Percentiles rank a stretch among this genome's conserved stretches.
These are phyloP conservation scores for Chlorocebus sabaeus DNA, from an alignment of 2,113 vertebrate species.

Conservation along the genomic window DNA sequence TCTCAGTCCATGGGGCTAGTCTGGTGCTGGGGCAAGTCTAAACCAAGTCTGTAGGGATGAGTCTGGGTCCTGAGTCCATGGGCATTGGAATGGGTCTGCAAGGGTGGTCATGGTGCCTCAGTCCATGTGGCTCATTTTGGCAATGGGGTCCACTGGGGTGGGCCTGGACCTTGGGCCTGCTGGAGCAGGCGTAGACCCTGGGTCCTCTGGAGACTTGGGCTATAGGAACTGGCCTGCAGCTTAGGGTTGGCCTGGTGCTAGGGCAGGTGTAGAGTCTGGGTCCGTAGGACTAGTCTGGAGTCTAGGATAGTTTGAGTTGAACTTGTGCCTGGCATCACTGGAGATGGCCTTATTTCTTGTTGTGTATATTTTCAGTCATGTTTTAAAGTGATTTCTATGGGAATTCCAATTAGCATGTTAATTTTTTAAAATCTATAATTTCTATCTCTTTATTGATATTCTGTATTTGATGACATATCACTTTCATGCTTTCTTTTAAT, in stretches of 20 bases:
- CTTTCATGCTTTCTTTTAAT: not conserved
- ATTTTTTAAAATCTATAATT: not conserved
- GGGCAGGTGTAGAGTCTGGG: not conserved
- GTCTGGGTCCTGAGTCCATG: not conserved
- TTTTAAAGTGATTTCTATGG: not conserved
- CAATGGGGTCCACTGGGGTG: not conserved
- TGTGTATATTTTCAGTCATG: not conserved
- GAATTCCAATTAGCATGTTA: not conserved
- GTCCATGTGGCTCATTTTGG: not conserved
- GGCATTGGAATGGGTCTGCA: not conserved
- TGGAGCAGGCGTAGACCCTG: not conserved
- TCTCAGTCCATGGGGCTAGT: not conserved
- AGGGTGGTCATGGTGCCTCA: not conserved
- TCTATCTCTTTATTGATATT: not conserved
- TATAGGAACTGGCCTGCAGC: not conserved
- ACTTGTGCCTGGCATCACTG: not conserved
- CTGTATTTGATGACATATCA: not conserved
- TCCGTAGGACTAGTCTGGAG: not conserved
- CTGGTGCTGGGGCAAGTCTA: not conserved
- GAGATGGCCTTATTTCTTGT: not conserved
- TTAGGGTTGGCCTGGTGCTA: not conserved
- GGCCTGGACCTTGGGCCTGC: not conserved
- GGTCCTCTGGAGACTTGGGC: not conserved
- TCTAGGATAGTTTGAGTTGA: not conserved
- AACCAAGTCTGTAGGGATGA: not conserved